Conservation (phyloP, 1,140 invertebrate species). For the Caerostris darwini region DNA sequence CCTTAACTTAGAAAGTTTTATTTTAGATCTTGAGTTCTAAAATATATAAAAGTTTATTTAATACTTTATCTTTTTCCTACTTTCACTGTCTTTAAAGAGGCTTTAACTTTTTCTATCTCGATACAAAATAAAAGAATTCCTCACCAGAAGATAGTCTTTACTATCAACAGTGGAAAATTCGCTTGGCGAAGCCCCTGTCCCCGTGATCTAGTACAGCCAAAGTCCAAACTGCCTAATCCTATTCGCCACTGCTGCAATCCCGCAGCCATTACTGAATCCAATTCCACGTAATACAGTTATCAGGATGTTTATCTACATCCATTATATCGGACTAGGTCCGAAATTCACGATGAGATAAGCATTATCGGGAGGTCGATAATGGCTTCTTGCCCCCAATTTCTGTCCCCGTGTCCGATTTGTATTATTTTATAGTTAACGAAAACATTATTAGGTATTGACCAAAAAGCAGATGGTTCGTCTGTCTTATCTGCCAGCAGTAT, state of each 20-base stretch:
- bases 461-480: not conserved
- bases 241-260: not conserved
- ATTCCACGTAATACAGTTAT: conserved; percentile 35
- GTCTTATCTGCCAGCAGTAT: no score
- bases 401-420: not conserved
- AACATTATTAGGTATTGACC: not conserved
- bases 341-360: conserved; percentile 22
- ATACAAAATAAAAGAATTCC: no score
- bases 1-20: no score
- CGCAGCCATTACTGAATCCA: conserved; percentile 12
- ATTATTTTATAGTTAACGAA: conserved; percentile 27
- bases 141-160: no score
- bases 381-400: conserved; percentile 17
- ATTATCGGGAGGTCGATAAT: conserved; percentile 22
- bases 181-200: not conserved
- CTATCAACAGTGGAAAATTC: not conserved
- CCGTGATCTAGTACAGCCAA: not conserved
- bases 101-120: no score
- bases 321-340: conserved; percentile 13
- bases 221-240: not conserved
- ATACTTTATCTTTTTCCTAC: no score
- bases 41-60: no score
- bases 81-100: no score
- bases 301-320: conserved; percentile 35
- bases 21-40: no score